Evolutionary conservation across 2,113 vertebrate species (phyloP).

Genomic region (Pseudorectes ferrugineus): DNA sequence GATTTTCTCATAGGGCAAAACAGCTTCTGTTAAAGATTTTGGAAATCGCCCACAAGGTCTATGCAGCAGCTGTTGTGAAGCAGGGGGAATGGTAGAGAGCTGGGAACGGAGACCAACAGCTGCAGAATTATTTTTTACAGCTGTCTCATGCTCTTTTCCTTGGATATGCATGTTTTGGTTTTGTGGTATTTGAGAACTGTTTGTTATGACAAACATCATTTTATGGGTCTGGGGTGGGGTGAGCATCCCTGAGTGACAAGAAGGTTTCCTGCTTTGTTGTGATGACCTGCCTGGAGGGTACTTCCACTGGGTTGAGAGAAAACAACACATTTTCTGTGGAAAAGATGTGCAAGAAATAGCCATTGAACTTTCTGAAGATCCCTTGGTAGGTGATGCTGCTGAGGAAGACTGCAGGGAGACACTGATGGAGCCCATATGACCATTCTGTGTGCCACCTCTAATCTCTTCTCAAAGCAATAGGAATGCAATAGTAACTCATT

Average conservation of each 20-base stretch:
- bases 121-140: constrained; percentile 17
- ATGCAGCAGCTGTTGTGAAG: constrained; percentile 9
- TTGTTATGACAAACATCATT: neutral
- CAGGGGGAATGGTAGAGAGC: neutral
- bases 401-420: neutral
- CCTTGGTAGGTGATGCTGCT: neutral
- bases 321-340: neutral
- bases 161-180: neutral
- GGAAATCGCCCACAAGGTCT: neutral
- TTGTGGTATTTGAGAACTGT: neutral
- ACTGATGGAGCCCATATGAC: neutral
- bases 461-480: neutral
- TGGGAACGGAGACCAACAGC: constrained; percentile 11
- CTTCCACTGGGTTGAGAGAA: neutral
- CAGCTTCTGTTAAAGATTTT: neutral
- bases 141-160: neutral
- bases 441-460: neutral
- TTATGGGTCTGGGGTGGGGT: neutral
- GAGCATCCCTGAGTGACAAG: neutral
- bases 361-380: neutral
- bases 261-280: neutral
- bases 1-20: neutral
- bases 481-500: neutral
- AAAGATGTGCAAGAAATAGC: neutral
- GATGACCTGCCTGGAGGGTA: neutral